Percentiles rank a stretch among this genome's conserved stretches.
Evolutionary conservation across 2,797 vertebrate species (phyloP).

Genomic region (Paratrypauchen microcephalus): DNA sequence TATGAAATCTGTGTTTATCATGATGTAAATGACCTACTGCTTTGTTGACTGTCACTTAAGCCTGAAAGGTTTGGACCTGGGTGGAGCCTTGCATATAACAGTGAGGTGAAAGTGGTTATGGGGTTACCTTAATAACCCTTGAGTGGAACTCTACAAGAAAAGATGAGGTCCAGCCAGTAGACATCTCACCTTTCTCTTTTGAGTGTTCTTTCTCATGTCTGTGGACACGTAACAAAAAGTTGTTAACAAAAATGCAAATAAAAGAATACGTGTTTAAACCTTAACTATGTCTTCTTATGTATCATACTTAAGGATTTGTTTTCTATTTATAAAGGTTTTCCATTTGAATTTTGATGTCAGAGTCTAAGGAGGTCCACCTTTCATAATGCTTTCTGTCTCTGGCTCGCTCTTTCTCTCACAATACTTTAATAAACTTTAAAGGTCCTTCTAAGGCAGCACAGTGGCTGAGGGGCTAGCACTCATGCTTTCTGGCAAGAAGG

Average conservation of each 20-base stretch:
- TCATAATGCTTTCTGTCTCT: no score
- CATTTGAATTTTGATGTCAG: neutral
- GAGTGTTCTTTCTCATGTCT: conserved; percentile 79
- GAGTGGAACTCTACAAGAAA: conserved; percentile 46
- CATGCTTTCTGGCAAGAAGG: no score
- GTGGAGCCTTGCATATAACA: conserved; percentile 42
- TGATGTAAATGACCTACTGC: conserved; percentile 56
- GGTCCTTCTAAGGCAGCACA: no score
- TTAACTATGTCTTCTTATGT: conserved; percentile 21
- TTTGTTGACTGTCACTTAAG: conserved; percentile 44
- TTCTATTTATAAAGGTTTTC: conserved; percentile 3
- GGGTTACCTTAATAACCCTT: conserved; percentile 22
- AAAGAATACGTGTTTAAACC: conserved; percentile 75
- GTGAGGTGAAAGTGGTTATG: conserved; percentile 26
- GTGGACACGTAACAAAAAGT: conserved; percentile 78
- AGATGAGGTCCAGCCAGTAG: conserved; percentile 51
- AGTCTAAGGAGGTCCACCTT: neutral
- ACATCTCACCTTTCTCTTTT: conserved; percentile 72
- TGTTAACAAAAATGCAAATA: conserved; percentile 62
- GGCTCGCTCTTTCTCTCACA: no score
- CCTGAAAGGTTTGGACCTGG: conserved; percentile 38
- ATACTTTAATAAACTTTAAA: no score
- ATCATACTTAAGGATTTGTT: neutral
- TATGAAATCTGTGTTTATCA: conserved; percentile 67
- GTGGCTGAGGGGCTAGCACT: no score